A percentile compares a stretch with the other conserved stretches of the same genome.
These are phyloP conservation scores for Lateolabrax maculatus DNA, from an alignment of 2,797 vertebrate genomes.

Conservation along the genomic window DNA sequence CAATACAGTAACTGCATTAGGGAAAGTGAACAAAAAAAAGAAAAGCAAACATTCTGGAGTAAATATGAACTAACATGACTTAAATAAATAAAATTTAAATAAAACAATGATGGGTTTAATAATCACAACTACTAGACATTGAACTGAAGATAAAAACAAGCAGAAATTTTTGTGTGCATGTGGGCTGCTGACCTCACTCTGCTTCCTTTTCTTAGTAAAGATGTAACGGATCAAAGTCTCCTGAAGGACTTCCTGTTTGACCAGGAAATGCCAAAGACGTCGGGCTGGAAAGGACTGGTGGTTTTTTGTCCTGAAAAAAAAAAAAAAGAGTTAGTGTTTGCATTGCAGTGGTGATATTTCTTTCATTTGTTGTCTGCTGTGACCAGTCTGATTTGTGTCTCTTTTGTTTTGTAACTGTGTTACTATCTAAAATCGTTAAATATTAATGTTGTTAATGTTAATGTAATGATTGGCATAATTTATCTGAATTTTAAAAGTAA, in stretches of 20 bases:
- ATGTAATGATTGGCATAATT: background rate
- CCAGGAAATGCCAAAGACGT: constrained; percentile 97
- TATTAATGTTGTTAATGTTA: background rate
- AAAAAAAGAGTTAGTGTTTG: background rate
- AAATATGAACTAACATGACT: constrained; percentile 1
- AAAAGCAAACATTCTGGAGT: constrained; percentile 6
- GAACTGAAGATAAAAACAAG: background rate
- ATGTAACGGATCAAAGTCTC: constrained; percentile 97
- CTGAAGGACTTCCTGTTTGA: constrained; percentile 97
- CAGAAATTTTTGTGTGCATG: background rate
- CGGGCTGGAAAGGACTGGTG: constrained; percentile 93
- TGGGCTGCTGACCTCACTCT: constrained; percentile 92
- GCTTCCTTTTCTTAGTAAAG: constrained; percentile 99
- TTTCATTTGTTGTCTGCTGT: background rate
- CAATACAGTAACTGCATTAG: background rate
- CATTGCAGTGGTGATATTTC: background rate
- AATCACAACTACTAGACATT: constrained; percentile 9
- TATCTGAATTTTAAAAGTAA: background rate
- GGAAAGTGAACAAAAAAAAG: background rate
- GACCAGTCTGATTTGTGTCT: background rate
- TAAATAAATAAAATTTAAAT: no score
- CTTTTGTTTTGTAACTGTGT: background rate
- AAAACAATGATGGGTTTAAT: constrained; percentile 26
- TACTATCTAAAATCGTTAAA: background rate
- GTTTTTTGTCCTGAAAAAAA: constrained; percentile 90